phyloP scores from a whole-genome alignment of 2,113 vertebrate species.

The Podilymbus podiceps region DNA sequence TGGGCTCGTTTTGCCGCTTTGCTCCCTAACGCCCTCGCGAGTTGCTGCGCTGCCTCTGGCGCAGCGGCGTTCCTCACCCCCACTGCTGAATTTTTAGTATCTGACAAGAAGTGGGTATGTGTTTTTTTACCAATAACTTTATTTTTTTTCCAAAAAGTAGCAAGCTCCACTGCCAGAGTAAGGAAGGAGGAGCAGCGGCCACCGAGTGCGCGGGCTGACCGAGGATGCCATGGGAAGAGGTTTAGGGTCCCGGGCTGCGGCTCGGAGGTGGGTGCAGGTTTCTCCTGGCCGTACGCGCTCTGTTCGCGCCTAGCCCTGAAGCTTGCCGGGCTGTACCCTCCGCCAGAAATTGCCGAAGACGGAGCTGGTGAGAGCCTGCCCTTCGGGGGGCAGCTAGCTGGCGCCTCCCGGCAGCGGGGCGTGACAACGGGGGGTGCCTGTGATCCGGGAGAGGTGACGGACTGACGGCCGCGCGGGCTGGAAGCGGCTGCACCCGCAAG shows the following conservation, averaged over 20 bases:
- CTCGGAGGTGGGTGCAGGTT: neutral
- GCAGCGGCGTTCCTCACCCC: neutral
- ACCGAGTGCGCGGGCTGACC: accelerated
- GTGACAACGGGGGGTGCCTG: too few relatives aligned
- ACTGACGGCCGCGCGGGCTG: too few relatives aligned
- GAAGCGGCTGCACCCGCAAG: too few relatives aligned
- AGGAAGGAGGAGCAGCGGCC: neutral
- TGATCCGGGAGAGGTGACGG: too few relatives aligned
- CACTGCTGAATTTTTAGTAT: neutral
- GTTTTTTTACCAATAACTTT: neutral
- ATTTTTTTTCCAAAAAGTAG: neutral
- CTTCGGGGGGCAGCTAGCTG: accelerated
- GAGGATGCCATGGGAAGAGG: too few relatives aligned
- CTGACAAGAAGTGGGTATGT: neutral
- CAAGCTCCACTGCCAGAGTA: neutral
- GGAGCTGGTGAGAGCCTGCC: neutral
- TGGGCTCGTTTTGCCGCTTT: neutral
- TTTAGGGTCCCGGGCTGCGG: neutral
- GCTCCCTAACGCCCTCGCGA: too few relatives aligned
- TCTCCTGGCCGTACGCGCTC: accelerated
- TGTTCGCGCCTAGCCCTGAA: neutral
- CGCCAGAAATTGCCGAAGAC: neutral
- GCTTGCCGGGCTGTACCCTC: neutral
- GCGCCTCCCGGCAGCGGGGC: too few relatives aligned
- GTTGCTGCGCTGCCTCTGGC: too few relatives aligned